phyloP scores from a whole-genome alignment of 2,113 vertebrate genomes.

The Pimephales promelas region DNA sequence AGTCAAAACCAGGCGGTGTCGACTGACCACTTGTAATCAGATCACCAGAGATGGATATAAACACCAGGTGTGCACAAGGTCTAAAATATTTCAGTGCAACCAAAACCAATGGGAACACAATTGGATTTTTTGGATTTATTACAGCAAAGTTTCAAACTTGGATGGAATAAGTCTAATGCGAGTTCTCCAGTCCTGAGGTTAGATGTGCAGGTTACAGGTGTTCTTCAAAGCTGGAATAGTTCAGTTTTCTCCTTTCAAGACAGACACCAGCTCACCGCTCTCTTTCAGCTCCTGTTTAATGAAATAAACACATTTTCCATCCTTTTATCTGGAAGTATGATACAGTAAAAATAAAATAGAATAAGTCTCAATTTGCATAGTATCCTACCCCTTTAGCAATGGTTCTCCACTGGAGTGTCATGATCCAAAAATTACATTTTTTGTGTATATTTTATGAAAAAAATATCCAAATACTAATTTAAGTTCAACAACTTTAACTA shows the following conservation, averaged over 20 bases:
- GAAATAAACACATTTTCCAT: neutral
- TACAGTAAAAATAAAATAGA: too few species aligned
- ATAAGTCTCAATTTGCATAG: too few species aligned
- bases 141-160: neutral
- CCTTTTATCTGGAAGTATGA: too few species aligned
- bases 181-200: slow-evolving; percentile 21
- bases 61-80: neutral
- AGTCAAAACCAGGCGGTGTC: neutral
- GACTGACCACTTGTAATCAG: neutral
- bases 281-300: slow-evolving; percentile 72
- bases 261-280: slow-evolving; percentile 71
- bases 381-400: too few species aligned
- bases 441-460: too few species aligned
- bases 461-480: too few species aligned
- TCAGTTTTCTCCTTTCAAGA: slow-evolving; percentile 69
- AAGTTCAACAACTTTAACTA: too few species aligned
- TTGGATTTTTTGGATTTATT: slow-evolving; percentile 49
- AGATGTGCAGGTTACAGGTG: neutral
- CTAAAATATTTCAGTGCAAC: neutral
- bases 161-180: neutral
- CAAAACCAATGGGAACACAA: neutral
- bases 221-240: slow-evolving; percentile 2
- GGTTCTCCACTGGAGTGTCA: too few species aligned
- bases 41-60: neutral
- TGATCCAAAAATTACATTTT: too few species aligned